phyloP scores from a whole-genome alignment of 2,113 vertebrate species.

The Hucho hucho region DNA sequence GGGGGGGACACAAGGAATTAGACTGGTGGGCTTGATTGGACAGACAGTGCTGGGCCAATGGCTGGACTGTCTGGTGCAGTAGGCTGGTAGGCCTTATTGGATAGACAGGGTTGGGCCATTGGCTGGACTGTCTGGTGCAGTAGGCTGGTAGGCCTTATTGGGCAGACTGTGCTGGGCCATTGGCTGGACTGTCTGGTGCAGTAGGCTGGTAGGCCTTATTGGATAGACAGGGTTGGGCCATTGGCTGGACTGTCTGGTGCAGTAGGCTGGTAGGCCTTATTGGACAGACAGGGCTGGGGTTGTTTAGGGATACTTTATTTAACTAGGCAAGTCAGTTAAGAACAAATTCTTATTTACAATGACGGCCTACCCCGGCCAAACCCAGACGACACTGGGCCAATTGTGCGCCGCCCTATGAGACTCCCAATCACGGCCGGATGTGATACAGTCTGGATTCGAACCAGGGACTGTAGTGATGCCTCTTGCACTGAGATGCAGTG shows the following conservation, averaged over 20 bases:
- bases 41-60: neutral
- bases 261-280: slow-evolving; percentile 2
- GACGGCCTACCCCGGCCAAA: too few species aligned
- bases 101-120: too few species aligned
- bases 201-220: neutral
- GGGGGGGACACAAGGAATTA: neutral
- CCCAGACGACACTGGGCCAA: too few species aligned
- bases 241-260: slow-evolving; percentile 12
- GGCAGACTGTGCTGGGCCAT: neutral
- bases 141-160: neutral
- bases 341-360: too few species aligned
- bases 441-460: too few species aligned
- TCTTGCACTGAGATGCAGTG: too few species aligned
- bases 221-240: neutral
- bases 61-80: slow-evolving; percentile 16
- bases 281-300: neutral
- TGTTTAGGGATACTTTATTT: neutral
- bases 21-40: neutral
- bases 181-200: slow-evolving; percentile 14
- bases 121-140: slow-evolving; percentile 16
- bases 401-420: too few species aligned
- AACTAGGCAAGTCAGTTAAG: too few species aligned
- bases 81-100: neutral
- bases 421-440: too few species aligned
- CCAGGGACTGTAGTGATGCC: too few species aligned